Evolutionary conservation across 2,888 invertebrate genomes (phyloP).

Genomic region (Apodemia hepburni): DNA sequence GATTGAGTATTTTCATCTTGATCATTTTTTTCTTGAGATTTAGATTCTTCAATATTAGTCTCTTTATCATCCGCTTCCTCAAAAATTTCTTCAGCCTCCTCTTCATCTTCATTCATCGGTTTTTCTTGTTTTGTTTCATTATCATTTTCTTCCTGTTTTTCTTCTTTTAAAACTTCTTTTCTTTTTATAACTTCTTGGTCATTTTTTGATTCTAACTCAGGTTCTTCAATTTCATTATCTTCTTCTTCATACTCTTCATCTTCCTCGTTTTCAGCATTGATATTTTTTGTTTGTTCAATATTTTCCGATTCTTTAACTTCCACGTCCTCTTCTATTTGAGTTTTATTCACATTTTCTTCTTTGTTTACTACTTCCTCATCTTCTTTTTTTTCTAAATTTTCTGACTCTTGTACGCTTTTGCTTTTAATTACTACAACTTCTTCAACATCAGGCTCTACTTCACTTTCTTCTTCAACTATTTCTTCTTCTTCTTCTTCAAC

Average conservation of each 20-base stretch:
- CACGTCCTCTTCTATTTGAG: conserved; percentile 31
- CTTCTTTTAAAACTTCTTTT: conserved; percentile 29
- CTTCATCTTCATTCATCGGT: conserved; percentile 34
- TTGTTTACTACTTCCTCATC: conserved; percentile 31
- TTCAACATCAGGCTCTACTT: conserved; percentile 38
- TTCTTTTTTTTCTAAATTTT: conserved; percentile 31
- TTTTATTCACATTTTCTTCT: conserved; percentile 33
- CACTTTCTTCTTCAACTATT: conserved; percentile 41
- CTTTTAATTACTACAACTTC: conserved; percentile 31
- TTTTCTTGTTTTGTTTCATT: conserved; percentile 36
- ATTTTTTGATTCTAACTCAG: conserved; percentile 17
- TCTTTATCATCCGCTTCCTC: conserved; percentile 24
- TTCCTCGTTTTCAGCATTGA: conserved; percentile 27
- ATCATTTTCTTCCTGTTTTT: conserved; percentile 28
- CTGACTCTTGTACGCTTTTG: conserved; percentile 25
- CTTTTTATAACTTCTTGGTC: conserved; percentile 17
- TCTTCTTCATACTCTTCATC: conserved; percentile 30
- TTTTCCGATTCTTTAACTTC: conserved; percentile 31
- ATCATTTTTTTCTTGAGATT: conserved; percentile 26
- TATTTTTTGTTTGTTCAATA: conserved; percentile 19
- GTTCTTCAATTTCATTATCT: conserved; percentile 29
- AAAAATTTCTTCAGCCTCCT: conserved; percentile 36
- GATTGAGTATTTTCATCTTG: conserved; percentile 28
- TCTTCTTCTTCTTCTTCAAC: conserved; percentile 45
- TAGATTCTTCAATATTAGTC: conserved; percentile 33